Evolutionary conservation across 1,140 invertebrate species (phyloP).

Genomic region (Pseudachorutes palmiensis): DNA sequence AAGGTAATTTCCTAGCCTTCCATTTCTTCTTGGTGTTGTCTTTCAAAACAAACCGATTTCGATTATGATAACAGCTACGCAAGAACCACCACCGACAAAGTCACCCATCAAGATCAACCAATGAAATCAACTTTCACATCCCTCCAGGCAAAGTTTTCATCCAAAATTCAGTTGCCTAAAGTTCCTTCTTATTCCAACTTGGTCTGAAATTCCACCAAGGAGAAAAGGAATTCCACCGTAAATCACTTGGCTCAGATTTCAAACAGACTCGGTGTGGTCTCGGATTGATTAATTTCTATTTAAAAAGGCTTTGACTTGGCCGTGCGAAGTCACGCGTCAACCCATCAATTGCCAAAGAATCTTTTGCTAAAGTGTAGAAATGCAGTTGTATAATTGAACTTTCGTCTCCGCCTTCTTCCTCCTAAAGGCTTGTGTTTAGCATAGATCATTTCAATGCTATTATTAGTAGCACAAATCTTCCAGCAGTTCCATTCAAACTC

Average conservation of each 20-base stretch:
- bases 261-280: too few species aligned
- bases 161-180: not conserved
- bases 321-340: not conserved
- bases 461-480: not conserved
- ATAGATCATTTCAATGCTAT: not conserved
- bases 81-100: not conserved
- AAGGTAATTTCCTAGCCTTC: constrained; percentile 1
- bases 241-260: too few species aligned
- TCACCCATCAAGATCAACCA: not conserved
- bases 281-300: not conserved
- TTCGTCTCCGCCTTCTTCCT: too few species aligned
- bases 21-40: constrained; percentile 6
- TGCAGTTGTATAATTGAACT: not conserved
- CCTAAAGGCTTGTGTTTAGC: not conserved
- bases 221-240: too few species aligned
- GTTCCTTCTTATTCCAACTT: not conserved
- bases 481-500: not conserved
- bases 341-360: not conserved
- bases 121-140: not conserved
- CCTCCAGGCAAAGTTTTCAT: not conserved
- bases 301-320: not conserved
- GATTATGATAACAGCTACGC: not conserved
- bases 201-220: too few species aligned
- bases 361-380: not conserved
- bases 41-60: constrained; percentile 15